phyloP scores from a whole-genome alignment of 2,888 invertebrate genomes.

The Lordiphosa andalusiaca region DNA sequence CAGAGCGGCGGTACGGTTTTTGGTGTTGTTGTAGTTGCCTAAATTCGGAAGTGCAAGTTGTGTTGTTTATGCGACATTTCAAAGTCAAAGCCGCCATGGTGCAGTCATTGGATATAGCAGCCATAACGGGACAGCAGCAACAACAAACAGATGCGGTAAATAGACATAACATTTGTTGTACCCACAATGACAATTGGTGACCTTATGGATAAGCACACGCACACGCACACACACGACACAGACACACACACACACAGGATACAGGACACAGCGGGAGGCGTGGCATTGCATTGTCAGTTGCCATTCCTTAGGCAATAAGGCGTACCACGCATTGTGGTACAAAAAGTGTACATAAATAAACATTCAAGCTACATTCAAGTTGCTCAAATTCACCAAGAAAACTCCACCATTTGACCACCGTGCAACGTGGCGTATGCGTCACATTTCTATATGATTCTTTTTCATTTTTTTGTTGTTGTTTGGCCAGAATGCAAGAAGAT shows the following conservation, averaged over 20 bases:
- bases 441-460: constrained; percentile 36
- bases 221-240: constrained; percentile 6
- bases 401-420: neutral
- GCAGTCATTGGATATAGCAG: constrained; percentile 79
- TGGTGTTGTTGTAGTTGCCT: constrained; percentile 12
- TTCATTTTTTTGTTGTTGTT: constrained; percentile 10
- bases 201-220: constrained; percentile 21
- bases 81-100: constrained; percentile 76
- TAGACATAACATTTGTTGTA: constrained; percentile 3
- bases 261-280: constrained; percentile 45
- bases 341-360: too few species aligned
- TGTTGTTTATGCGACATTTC: constrained; percentile 67
- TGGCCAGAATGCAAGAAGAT: constrained; percentile 28
- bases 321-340: neutral
- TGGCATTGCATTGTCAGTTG: constrained; percentile 69
- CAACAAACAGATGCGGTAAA: constrained; percentile 77
- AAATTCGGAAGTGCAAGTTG: constrained; percentile 19
- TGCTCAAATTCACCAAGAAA: too few species aligned
- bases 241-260: neutral
- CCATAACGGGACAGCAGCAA: constrained; percentile 73
- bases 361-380: too few species aligned
- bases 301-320: constrained; percentile 31
- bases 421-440: constrained; percentile 52
- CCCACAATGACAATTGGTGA: constrained; percentile 10
- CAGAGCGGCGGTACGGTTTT: constrained; percentile 1